These are phyloP conservation scores for Rhombomys opimus DNA, from an alignment of 2,113 vertebrate genomes.

Conservation along the genomic window DNA sequence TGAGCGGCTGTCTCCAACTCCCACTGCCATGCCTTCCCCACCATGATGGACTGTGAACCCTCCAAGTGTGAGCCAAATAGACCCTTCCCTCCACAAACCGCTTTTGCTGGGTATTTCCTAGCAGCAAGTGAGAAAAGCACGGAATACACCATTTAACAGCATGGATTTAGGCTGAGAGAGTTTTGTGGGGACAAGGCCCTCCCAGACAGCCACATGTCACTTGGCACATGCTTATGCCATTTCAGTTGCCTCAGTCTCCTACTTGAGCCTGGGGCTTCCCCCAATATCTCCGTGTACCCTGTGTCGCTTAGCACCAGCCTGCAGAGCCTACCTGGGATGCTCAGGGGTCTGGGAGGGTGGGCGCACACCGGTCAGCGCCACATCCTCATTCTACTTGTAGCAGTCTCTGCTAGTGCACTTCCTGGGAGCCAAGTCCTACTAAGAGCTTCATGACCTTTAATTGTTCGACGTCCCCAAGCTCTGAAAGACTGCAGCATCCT, in stretches of 20 bases:
- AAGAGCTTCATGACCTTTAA: not conserved
- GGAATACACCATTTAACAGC: not conserved
- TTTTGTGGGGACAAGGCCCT: not conserved
- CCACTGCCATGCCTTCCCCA: not conserved
- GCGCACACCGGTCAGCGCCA: fast-evolving
- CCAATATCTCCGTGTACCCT: not conserved
- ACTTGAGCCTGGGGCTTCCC: not conserved
- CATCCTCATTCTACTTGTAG: too few relatives aligned
- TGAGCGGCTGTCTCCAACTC: not conserved
- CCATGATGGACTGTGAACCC: not conserved
- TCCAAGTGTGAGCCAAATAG: not conserved
- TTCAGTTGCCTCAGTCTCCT: not conserved
- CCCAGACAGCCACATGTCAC: fast-evolving
- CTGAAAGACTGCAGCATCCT: not conserved
- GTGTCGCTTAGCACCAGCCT: not conserved
- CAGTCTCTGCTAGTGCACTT: not conserved
- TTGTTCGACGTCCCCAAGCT: not conserved
- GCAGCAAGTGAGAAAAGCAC: not conserved
- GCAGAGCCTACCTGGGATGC: not conserved
- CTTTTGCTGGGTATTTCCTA: not conserved
- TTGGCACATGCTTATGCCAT: not conserved
- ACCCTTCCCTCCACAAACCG: not conserved
- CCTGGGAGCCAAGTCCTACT: fast-evolving
- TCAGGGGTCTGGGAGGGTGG: not conserved
- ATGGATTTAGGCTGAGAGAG: not conserved